Evolutionary conservation across 2,113 vertebrate genomes (phyloP).

Genomic region (Bos taurus): DNA sequence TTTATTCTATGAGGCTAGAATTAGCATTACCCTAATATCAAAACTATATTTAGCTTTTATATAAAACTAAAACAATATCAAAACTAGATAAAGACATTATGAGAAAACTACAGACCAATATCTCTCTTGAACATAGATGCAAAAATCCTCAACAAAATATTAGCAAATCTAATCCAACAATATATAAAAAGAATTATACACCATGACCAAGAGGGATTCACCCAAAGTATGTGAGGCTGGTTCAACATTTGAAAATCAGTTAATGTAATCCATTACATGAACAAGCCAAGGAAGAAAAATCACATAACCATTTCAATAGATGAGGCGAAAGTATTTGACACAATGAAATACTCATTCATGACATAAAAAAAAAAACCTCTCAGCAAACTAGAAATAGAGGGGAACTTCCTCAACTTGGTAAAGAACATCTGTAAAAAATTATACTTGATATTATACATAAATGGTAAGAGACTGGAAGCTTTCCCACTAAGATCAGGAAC

Average conservation of each 20-base stretch:
- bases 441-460: neutral
- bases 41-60: neutral
- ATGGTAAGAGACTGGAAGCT: neutral
- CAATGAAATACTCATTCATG: neutral
- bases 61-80: neutral
- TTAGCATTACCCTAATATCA: neutral
- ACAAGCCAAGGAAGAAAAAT: neutral
- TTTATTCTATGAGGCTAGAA: neutral
- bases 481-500: neutral
- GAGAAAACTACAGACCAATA: neutral
- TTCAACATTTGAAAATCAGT: neutral
- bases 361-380: neutral
- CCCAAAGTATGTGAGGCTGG: neutral
- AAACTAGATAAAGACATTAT: neutral
- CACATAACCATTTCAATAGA: neutral
- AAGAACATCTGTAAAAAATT: neutral
- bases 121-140: neutral
- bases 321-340: neutral
- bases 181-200: neutral
- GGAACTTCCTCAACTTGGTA: neutral
- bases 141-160: neutral
- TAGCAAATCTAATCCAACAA: neutral
- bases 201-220: neutral
- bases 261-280: neutral
- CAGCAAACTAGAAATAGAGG: neutral